Evolutionary conservation across 2,113 vertebrate genomes (phyloP).

Genomic region (Turdus rufiventris): DNA sequence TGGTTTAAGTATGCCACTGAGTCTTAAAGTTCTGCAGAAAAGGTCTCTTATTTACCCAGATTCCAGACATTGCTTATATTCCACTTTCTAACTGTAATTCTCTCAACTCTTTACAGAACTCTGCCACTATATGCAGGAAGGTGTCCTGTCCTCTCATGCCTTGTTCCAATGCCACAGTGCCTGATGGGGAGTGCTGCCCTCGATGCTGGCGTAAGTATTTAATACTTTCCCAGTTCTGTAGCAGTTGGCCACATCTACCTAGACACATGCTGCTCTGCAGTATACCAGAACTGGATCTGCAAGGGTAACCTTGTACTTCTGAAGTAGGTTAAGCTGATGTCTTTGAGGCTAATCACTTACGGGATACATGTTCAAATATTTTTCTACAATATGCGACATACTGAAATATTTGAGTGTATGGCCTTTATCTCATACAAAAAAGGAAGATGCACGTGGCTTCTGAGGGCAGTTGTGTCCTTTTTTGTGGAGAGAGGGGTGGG

Average conservation of each 20-base stretch:
- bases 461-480: not conserved
- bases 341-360: not conserved
- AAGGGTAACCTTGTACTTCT: not conserved
- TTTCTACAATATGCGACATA: not conserved
- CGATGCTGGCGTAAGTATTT: constrained; percentile 88
- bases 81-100: not conserved
- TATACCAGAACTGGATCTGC: not conserved
- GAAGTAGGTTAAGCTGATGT: not conserved
- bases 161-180: constrained; percentile 91
- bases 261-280: not conserved
- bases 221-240: not conserved
- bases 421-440: not conserved
- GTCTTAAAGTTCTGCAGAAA: not conserved
- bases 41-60: not conserved
- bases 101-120: constrained; percentile 78
- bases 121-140: constrained; percentile 91
- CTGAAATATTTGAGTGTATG: not conserved
- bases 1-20: not conserved
- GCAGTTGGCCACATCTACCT: not conserved
- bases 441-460: not conserved
- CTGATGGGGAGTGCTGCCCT: constrained; percentile 96
- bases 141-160: constrained; percentile 95
- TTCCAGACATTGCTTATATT: not conserved
- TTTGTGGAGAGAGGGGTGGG: not conserved
- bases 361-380: rapidly evolving